phyloP scores from a whole-genome alignment of 1,140 invertebrate species.

The Monomorium pharaonis region DNA sequence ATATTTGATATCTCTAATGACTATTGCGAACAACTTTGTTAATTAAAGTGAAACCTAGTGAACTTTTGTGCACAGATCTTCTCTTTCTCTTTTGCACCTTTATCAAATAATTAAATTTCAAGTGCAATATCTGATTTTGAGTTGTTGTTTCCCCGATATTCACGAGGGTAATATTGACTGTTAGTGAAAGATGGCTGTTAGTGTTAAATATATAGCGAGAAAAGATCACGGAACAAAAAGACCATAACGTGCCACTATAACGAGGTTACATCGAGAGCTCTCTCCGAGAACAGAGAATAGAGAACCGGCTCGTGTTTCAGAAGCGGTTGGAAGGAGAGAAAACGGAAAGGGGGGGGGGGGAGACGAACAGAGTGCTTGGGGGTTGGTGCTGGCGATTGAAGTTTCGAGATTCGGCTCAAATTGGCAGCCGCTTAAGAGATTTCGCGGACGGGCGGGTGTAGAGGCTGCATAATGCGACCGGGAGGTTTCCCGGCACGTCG shows the following conservation, averaged over 20 bases:
- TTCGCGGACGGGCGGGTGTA: conserved; percentile 69
- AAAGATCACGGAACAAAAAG: conserved; percentile 40
- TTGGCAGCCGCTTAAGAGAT: conserved; percentile 82
- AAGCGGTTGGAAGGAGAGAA: neutral
- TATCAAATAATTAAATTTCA: neutral
- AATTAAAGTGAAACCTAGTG: neutral
- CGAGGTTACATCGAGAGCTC: conserved; percentile 78
- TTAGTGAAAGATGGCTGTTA: neutral
- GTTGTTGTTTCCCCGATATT: neutral
- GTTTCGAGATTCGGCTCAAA: conserved; percentile 79
- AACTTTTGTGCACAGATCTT: neutral
- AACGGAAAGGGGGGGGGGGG: neutral
- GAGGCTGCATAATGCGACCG: conserved; percentile 42
- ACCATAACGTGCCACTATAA: conserved; percentile 73
- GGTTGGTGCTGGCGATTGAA: conserved; percentile 34
- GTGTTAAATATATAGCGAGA: conserved; percentile 70
- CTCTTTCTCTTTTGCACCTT: too few species aligned
- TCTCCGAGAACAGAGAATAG: conserved; percentile 27
- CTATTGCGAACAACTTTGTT: neutral
- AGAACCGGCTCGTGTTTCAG: conserved; percentile 59
- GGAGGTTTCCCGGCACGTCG: conserved; percentile 23
- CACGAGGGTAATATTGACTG: neutral
- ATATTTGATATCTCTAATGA: neutral
- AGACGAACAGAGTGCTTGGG: conserved; percentile 28
- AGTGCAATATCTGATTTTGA: neutral